These are phyloP conservation scores for Melinaea marsaeus DNA, from an alignment of 2,888 invertebrate species.

Conservation along the genomic window DNA sequence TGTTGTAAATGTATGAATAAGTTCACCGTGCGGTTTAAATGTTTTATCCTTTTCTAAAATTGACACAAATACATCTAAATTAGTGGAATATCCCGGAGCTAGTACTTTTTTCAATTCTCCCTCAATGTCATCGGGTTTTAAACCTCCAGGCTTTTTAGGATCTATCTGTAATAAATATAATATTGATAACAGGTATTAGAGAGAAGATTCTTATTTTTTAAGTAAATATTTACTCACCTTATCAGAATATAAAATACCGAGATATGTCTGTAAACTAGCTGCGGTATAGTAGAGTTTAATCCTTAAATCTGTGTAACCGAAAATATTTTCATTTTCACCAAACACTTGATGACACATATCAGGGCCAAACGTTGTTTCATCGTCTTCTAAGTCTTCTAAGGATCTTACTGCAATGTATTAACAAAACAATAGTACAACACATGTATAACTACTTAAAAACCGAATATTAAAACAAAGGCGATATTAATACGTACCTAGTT, in stretches of 20 bases:
- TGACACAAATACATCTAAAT: constrained; percentile 84
- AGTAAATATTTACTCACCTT: constrained; percentile 65
- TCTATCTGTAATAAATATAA: constrained; percentile 60
- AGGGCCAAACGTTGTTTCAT: constrained; percentile 82
- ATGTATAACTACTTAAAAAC: neutral
- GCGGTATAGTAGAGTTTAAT: constrained; percentile 90
- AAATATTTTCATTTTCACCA: constrained; percentile 94
- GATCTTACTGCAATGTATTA: constrained; percentile 73
- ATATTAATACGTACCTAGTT: constrained; percentile 60
- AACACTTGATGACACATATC: constrained; percentile 96
- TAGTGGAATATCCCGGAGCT: constrained; percentile 83
- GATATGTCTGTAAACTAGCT: constrained; percentile 87
- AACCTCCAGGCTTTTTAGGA: constrained; percentile 74
- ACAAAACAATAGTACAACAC: neutral
- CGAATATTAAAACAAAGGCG: neutral
- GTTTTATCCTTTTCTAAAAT: constrained; percentile 83
- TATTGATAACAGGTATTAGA: neutral
- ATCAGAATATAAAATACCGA: constrained; percentile 85
- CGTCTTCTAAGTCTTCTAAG: constrained; percentile 81
- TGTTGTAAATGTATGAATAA: constrained; percentile 79
- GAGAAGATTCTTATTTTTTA: neutral
- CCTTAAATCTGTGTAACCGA: constrained; percentile 92
- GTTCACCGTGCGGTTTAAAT: constrained; percentile 87
- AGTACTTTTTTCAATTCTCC: constrained; percentile 82
- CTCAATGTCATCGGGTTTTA: constrained; percentile 86